Conservation (phyloP, 35 echinoderm and acorn worm species). For the Ophiothrix spiculata region DNA sequence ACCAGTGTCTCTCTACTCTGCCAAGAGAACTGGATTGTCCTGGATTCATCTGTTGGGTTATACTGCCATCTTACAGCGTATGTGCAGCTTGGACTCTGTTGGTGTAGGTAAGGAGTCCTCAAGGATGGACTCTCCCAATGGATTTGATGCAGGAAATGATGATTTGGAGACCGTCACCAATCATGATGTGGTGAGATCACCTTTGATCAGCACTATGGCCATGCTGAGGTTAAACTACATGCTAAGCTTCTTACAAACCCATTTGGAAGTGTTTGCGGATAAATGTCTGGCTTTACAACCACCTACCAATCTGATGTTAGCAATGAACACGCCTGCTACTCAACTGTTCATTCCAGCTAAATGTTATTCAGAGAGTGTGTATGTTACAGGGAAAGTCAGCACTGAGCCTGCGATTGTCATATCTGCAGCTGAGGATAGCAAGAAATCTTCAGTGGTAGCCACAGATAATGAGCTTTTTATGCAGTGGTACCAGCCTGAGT, state of each 20-base stretch:
- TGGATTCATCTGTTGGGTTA: conserved; percentile 91
- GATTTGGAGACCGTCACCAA: conserved; percentile 51
- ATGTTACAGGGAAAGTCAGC: not conserved
- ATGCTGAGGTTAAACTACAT: conserved; percentile 67
- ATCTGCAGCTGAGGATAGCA: not conserved
- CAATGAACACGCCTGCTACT: not conserved
- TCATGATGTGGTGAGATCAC: conserved; percentile 69
- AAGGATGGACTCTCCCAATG: not conserved
- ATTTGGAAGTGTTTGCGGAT: conserved; percentile 55
- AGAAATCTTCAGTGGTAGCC: conserved; percentile 33
- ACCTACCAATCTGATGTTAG: conserved; percentile 41
- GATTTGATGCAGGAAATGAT: conserved; percentile 28
- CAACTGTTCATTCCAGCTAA: conserved; percentile 25
- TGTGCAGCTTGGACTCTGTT: conserved; percentile 70
- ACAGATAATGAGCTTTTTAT: conserved; percentile 73
- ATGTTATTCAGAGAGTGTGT: conserved; percentile 31
- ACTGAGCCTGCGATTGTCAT: not conserved
- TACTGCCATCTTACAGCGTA: conserved; percentile 78
- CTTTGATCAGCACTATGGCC: conserved; percentile 57
- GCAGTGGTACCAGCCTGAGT: conserved; percentile 89
- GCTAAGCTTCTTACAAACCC: conserved; percentile 52
- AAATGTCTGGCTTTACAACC: conserved; percentile 62
- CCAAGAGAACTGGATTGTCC: conserved; percentile 28
- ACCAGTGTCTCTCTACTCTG: not conserved
- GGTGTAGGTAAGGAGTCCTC: conserved; percentile 38